Base-by-base conservation (phyloP, 64 coral and sea anemone genomes). In the Stichodactyla mertensii region DNA sequence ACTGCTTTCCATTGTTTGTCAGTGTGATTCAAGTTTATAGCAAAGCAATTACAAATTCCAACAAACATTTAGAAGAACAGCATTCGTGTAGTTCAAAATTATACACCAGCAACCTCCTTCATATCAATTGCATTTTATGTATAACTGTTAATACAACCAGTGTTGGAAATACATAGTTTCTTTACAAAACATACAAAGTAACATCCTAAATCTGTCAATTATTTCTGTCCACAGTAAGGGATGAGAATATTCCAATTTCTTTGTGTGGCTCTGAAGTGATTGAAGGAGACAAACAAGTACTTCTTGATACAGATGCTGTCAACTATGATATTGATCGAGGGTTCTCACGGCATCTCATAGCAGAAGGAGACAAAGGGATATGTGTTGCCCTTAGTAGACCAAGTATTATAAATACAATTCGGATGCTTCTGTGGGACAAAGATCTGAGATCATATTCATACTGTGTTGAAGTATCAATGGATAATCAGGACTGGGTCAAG, bases 381-480 rank as follows among this genome's bases (percentile, higher is more conserved):
- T 94, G 93, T 27, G 79, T 99, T 90, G 79, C 89, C 8, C n/a
- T 99, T 55, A 92, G 90, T 10, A 71, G 91, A 84, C 97, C 97
- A 28, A 95, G 93, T 74, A 95, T 99, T 85, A 95, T 99, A 31
- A 99, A 99, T 16, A 99, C 93, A 23, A 88, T 99, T 55, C 91
- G 88, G 78, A 88, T 99, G 78, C 87, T 99, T 28, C 83, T 99
- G 19, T 99, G 97, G 97, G 93, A 99, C 70, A 95, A 92, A 87
- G 97, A 99, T 22, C 7, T 87, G 22, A 82, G 97, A n/a, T 92
- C 93, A 10, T 99, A 99, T 84, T 99, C 97, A 23, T 99, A 99
- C 51, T 95, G 86, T 56, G 91, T 99, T 95, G 97, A 99, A 77
- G 90, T 99, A 20, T 99, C 97, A 15, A 93, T 99, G 90, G 97